phyloP scores from a whole-genome alignment of 2,113 vertebrate species.

The Acrocephalus arundinaceus region DNA sequence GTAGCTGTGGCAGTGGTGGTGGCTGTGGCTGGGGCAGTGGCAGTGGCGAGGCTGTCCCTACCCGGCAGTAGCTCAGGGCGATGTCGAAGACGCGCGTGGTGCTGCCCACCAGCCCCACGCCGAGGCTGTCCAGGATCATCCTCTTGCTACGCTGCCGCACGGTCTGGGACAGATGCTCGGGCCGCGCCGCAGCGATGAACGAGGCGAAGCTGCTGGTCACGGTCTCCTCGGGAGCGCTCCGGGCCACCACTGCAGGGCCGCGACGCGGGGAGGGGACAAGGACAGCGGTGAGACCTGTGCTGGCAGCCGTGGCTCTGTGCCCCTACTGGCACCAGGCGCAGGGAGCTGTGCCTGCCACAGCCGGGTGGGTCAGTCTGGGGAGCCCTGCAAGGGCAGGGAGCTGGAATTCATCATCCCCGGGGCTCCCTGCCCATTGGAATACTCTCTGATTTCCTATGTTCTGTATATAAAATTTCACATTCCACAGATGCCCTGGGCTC shows the following conservation, averaged over 20 bases:
- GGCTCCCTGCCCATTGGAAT: accelerated
- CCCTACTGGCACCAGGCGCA: accelerated
- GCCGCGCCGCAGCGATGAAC: slow-evolving; percentile 77
- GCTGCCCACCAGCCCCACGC: slow-evolving; percentile 86
- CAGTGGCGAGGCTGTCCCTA: slow-evolving; percentile 4
- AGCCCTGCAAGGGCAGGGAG: neutral
- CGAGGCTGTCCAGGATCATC: slow-evolving; percentile 89
- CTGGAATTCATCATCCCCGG: accelerated
- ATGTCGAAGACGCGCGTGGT: slow-evolving; percentile 82
- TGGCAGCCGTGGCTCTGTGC: neutral
- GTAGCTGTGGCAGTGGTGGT: accelerated
- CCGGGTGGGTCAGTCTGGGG: accelerated
- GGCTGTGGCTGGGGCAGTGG: accelerated
- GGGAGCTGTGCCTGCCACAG: neutral
- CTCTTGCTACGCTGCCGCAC: slow-evolving; percentile 84
- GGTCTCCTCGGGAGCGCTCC: slow-evolving; percentile 67
- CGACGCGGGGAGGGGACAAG: neutral
- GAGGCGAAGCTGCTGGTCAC: slow-evolving; percentile 84
- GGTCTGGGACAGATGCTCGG: slow-evolving; percentile 73
- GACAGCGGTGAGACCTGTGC: neutral
- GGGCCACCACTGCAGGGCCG: slow-evolving; percentile 59
- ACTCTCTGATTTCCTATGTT: neutral
- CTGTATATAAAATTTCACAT: neutral
- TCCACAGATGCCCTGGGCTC: neutral
- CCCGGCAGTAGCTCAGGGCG: slow-evolving; percentile 83